Evolutionary conservation across 2,113 vertebrate species (phyloP).

Genomic region (Chlamydotis undulata): DNA sequence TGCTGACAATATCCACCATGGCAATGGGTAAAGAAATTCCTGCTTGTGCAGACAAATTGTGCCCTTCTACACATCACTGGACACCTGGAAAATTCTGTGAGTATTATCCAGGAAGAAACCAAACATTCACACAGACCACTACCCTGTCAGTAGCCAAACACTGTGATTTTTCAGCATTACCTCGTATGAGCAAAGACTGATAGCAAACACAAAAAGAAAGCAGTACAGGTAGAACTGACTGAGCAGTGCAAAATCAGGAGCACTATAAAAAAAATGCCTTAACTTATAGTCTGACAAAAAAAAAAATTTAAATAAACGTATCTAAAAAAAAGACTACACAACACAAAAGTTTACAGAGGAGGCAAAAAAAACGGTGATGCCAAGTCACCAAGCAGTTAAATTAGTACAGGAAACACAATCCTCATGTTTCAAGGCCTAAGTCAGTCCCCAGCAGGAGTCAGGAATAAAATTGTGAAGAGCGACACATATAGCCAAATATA

Average conservation of each 20-base stretch:
- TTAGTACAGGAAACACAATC: not conserved
- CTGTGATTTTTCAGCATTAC: not conserved
- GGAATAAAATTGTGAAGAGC: not conserved
- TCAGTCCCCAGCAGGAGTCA: slow-evolving; percentile 8
- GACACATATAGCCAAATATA: not conserved
- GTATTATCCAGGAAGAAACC: not conserved
- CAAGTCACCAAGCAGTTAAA: not conserved
- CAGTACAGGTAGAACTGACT: not conserved
- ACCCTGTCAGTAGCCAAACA: not conserved
- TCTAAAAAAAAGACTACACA: not conserved
- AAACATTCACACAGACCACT: not conserved
- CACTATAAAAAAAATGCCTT: not conserved
- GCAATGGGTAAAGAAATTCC: not conserved
- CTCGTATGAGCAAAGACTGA: not conserved
- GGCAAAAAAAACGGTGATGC: not conserved
- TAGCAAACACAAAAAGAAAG: not conserved
- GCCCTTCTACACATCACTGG: not conserved
- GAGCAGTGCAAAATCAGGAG: not conserved
- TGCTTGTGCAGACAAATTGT: not conserved
- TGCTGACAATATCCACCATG: not conserved
- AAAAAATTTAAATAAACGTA: not conserved
- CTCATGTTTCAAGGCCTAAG: not conserved
- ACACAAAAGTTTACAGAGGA: not conserved
- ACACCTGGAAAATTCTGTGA: not conserved
- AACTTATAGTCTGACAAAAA: not conserved